Conservation (phyloP, 2,888 invertebrate genomes). For the Scelioninae gen. 1 region DNA sequence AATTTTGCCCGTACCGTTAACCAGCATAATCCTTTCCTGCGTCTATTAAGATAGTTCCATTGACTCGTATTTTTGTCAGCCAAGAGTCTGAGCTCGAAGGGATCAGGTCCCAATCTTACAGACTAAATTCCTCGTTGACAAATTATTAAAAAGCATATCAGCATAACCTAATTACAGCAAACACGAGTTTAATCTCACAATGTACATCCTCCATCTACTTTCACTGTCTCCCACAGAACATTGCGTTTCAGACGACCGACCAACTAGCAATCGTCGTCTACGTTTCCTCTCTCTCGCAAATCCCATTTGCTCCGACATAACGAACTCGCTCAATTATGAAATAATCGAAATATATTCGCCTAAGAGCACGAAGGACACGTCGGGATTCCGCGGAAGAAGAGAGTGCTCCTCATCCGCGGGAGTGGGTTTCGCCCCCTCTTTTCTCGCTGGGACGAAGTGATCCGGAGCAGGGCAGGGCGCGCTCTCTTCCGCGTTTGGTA, state of each 20-base stretch:
- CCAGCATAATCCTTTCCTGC: too few relatives aligned
- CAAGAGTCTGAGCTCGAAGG: too few relatives aligned
- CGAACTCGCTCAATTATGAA: conserved; percentile 55
- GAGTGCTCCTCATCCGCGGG: conserved; percentile 42
- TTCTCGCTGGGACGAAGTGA: conserved; percentile 30
- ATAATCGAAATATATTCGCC: conserved; percentile 60
- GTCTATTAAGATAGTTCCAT: too few relatives aligned
- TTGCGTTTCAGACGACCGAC: conserved; percentile 13
- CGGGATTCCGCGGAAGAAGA: conserved; percentile 45
- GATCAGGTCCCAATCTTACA: too few relatives aligned
- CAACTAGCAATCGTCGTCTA: conserved; percentile 9
- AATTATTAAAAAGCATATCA: conserved; percentile 10
- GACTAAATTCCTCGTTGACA: too few relatives aligned
- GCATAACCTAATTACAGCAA: conserved; percentile 33
- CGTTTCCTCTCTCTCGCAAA: conserved; percentile 28
- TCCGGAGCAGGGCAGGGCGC: conserved; percentile 53
- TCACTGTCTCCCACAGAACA: conserved; percentile 20
- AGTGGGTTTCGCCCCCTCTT: conserved; percentile 23
- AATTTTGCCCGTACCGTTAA: too few relatives aligned
- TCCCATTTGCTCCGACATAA: conserved; percentile 46
- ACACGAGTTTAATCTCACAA: conserved; percentile 31
- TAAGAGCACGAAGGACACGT: conserved; percentile 36
- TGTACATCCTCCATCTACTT: conserved; percentile 20
- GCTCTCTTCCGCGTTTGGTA: conserved; percentile 33
- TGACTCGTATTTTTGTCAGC: too few relatives aligned